Base-by-base conservation (phyloP, 2,888 invertebrate species). In the Aphelenchoides bicaudatus region DNA sequence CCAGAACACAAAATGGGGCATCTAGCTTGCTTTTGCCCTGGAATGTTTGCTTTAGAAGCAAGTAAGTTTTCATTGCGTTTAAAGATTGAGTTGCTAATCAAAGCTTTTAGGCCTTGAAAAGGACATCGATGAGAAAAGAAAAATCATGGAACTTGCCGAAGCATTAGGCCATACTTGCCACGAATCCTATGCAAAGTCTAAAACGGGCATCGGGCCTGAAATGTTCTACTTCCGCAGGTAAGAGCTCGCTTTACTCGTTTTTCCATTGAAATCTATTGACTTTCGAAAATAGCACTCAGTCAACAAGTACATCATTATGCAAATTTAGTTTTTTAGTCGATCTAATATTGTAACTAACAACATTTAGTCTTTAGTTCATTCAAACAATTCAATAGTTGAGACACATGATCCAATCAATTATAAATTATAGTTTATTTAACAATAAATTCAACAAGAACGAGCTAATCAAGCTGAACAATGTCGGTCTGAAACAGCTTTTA, bases 141-240 rank as follows among this genome's bases (percentile, higher is more conserved):
- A 87, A 48, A 90, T 90, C 82, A 87, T 92, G 87, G 86, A 89
- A 67, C 86, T 92, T 39, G 96, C 91, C 0, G 87, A 87, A 75
- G 89, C 89, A 59, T 85, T 98, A 31, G 91, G 94, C 2, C 85
- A 89, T 80, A 98, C 98, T 13, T 98, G 98, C 80, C 94, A 94
- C 82, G 92, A 96, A 83, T 90, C 92, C 48, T 98, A 98, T 82
- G 87, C 86, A 68, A 84, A 91, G 59, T 25, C 88, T 27, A 86
- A 86, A 16, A 90, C 91, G 29, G 89, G 89, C 79, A 85, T 96
- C 6, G 94, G 93, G 4, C 94, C 94, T 1, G 96, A 96, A 83
- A 88, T 90, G 39, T 94, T 93, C 83, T 86, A 90, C 71, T 83
- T 82, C 54, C 87, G 87, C 52, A n/a, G n/a, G 89, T 89, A 8